phyloP scores from a whole-genome alignment of 2,113 vertebrate genomes.

The Notarius lentiginosus region DNA sequence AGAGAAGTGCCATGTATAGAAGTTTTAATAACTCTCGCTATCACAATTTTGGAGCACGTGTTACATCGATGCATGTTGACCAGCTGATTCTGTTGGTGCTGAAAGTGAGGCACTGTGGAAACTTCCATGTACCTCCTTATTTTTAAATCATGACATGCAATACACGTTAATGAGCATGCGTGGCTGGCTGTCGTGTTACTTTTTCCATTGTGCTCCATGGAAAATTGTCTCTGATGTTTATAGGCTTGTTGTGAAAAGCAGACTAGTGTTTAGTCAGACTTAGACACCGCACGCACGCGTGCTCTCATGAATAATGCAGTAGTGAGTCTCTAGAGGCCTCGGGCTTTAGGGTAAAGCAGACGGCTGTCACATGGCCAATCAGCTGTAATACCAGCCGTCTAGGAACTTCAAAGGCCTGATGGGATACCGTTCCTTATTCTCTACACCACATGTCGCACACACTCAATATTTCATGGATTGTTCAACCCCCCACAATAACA shows the following conservation, averaged over 20 bases:
- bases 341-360: conserved; percentile 33
- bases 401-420: conserved; percentile 17
- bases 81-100: not conserved
- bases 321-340: conserved; percentile 37
- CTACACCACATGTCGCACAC: conserved; percentile 39
- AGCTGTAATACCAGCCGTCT: conserved; percentile 39
- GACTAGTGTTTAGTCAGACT: conserved; percentile 9
- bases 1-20: not conserved
- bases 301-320: conserved; percentile 46
- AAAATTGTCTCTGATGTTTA: conserved; percentile 33
- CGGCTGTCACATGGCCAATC: conserved; percentile 47
- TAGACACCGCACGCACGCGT: not conserved
- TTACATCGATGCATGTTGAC: not conserved
- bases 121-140: not conserved
- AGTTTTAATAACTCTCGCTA: not conserved
- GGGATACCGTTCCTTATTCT: conserved; percentile 6
- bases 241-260: conserved; percentile 29
- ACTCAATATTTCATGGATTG: conserved; percentile 38
- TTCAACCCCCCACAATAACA: not conserved
- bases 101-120: not conserved
- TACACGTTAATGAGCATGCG: not conserved
- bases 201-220: conserved; percentile 26
- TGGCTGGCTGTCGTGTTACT: not conserved
- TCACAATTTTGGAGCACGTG: not conserved
- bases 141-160: not conserved